Conservation (phyloP, 2,888 invertebrate genomes). For the Ophraella communa region DNA sequence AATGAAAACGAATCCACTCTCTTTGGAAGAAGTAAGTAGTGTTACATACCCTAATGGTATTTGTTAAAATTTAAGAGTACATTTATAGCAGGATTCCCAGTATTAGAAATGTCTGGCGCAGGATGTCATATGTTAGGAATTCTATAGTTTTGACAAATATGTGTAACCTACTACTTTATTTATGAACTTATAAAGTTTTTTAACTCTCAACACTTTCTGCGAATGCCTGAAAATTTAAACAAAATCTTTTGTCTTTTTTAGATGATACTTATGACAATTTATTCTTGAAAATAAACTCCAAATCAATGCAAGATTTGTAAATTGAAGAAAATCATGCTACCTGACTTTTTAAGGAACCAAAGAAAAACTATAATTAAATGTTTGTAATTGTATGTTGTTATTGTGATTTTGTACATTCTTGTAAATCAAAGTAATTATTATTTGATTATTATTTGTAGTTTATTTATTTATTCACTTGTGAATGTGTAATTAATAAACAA, state of each 20-base stretch:
- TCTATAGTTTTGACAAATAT: no score
- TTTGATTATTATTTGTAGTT: neutral
- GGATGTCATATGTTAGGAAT: no score
- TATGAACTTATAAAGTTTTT: no score
- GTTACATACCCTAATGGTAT: neutral
- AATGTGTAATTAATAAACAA: neutral
- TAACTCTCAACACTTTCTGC: no score
- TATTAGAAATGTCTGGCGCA: no score
- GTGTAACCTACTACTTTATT: no score
- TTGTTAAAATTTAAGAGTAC: no score
- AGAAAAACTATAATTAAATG: neutral
- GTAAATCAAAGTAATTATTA: neutral
- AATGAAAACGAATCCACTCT: constrained; percentile 74
- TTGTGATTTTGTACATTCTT: neutral
- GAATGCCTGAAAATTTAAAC: no score
- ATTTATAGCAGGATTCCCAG: no score
- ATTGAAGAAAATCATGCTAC: constrained; percentile 24
- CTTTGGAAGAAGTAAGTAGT: constrained; percentile 71
- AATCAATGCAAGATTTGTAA: constrained; percentile 42
- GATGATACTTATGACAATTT: constrained; percentile 69
- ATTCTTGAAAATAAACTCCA: constrained; percentile 59
- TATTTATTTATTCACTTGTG: neutral
- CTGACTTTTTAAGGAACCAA: neutral
- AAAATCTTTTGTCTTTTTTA: constrained; percentile 48
- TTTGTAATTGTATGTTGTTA: neutral